These are phyloP conservation scores for Parnassius apollo DNA, from an alignment of 2,888 invertebrate genomes.

Conservation along the genomic window DNA sequence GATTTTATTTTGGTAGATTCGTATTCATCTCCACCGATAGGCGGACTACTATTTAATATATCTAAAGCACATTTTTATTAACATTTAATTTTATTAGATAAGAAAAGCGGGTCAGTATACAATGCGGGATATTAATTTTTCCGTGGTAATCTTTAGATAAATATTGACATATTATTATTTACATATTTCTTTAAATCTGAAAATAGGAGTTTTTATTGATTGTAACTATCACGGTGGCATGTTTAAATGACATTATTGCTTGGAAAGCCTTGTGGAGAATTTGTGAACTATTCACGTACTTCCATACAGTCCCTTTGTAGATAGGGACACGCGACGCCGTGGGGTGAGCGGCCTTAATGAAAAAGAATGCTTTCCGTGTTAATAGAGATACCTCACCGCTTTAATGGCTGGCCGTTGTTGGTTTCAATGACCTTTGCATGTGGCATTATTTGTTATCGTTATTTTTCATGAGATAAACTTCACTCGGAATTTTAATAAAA, in stretches of 20 bases:
- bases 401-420: constrained; percentile 21
- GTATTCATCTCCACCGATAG: too few relatives aligned
- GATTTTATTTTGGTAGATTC: too few relatives aligned
- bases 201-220: constrained; percentile 33
- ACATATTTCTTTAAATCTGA: constrained; percentile 16
- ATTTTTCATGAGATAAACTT: too few relatives aligned
- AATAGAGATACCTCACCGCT: constrained; percentile 29
- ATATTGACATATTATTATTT: neutral
- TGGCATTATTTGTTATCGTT: constrained; percentile 14
- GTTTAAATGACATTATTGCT: constrained; percentile 32
- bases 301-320: constrained; percentile 26
- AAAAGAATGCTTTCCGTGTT: constrained; percentile 36
- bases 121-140: too few relatives aligned
- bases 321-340: constrained; percentile 32
- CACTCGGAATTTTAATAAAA: too few relatives aligned
- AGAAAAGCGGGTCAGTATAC: too few relatives aligned
- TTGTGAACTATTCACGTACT: constrained; percentile 33
- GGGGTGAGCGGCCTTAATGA: constrained; percentile 34
- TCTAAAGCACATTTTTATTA: too few relatives aligned
- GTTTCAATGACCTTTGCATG: constrained; percentile 27
- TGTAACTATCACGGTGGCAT: constrained; percentile 32
- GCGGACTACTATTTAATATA: too few relatives aligned
- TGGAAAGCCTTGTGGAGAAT: constrained; percentile 27
- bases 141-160: too few relatives aligned
- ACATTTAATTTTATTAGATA: too few relatives aligned